These are phyloP conservation scores for Dynastes tityus DNA, from an alignment of 2,888 invertebrate species.

Conservation along the genomic window DNA sequence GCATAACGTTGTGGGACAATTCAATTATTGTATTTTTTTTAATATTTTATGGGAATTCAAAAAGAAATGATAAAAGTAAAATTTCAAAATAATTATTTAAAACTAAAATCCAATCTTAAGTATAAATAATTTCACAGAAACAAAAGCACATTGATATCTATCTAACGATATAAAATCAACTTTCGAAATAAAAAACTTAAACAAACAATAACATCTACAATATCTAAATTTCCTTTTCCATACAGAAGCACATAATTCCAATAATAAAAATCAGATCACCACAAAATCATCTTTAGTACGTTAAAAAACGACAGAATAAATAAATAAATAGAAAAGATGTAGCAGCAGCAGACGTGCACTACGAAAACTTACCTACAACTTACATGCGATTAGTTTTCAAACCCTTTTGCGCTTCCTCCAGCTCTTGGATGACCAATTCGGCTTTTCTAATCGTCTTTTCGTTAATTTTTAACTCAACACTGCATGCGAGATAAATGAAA, in stretches of 20 bases:
- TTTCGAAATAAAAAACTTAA: neutral
- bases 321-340: constrained; percentile 19
- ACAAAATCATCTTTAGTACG: constrained; percentile 31
- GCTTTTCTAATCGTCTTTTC: constrained; percentile 50
- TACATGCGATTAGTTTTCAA: constrained; percentile 39
- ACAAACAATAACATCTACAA: neutral
- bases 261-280: constrained; percentile 19
- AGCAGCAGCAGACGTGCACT: constrained; percentile 33
- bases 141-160: constrained; percentile 7
- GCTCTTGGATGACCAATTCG: constrained; percentile 45
- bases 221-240: neutral
- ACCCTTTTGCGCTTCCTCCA: constrained; percentile 44
- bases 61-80: too few relatives aligned
- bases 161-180: neutral
- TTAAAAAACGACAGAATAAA: constrained; percentile 16
- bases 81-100: neutral
- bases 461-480: constrained; percentile 48
- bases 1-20: too few relatives aligned
- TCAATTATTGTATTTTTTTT: too few relatives aligned
- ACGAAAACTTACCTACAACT: constrained; percentile 39
- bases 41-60: too few relatives aligned
- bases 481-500: constrained; percentile 43
- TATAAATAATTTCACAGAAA: neutral
- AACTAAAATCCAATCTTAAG: neutral
- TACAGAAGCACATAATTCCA: neutral